Evolutionary conservation across 2,797 vertebrate species (phyloP).

Genomic region (Helicolenus hilgendorfi): DNA sequence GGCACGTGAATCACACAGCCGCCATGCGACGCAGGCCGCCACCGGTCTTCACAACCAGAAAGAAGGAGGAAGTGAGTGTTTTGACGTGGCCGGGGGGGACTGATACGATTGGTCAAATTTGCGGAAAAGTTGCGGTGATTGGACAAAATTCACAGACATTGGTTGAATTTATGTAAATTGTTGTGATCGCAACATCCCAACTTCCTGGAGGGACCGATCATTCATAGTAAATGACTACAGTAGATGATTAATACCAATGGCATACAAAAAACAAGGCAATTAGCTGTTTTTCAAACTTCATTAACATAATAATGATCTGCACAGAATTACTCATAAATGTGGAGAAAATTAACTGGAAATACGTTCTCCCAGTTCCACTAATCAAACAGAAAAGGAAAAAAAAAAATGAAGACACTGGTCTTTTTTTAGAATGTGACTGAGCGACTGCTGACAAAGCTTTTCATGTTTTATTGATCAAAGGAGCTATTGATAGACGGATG

Average conservation of each 20-base stretch:
- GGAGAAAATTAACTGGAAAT: neutral
- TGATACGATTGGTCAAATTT: no score
- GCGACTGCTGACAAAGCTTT: conserved; percentile 60
- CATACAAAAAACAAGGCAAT: neutral
- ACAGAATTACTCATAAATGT: neutral
- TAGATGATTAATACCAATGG: neutral
- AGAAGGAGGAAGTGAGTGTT: no score
- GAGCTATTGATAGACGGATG: conserved; percentile 41
- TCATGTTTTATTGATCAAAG: conserved; percentile 85
- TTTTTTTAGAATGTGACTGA: conserved; percentile 36
- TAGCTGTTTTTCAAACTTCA: conserved; percentile 15
- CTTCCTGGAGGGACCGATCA: neutral
- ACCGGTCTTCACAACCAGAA: no score
- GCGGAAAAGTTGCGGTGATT: no score
- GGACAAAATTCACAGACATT: no score
- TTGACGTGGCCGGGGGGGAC: no score
- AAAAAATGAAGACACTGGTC: neutral
- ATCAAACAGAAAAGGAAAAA: conserved; percentile 7
- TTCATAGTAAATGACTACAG: neutral
- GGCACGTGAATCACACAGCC: no score
- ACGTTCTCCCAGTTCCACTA: neutral
- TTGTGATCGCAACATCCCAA: no score
- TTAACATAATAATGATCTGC: neutral
- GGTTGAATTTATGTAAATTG: no score
- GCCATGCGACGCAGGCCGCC: no score